These are phyloP conservation scores for Diploptera punctata DNA, from an alignment of 2,888 invertebrate species.

Conservation along the genomic window DNA sequence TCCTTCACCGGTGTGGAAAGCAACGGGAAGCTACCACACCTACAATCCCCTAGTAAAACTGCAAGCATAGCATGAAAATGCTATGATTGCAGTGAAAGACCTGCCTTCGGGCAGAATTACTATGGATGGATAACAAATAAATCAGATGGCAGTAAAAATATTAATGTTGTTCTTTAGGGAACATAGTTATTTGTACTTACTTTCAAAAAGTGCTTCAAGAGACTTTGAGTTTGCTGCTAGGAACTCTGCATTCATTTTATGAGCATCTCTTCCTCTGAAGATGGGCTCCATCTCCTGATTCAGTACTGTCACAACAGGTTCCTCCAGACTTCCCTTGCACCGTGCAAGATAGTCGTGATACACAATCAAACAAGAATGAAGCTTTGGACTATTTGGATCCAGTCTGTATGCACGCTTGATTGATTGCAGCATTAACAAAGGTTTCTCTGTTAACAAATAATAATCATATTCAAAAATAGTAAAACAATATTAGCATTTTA, in stretches of 20 bases:
- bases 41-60: too few species aligned
- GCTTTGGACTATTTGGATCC: conserved; percentile 74
- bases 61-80: too few species aligned
- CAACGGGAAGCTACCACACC: too few species aligned
- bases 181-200: too few species aligned
- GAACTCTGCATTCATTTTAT: conserved; percentile 73
- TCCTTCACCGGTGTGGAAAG: too few species aligned
- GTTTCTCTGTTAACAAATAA: conserved; percentile 79
- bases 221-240: conserved; percentile 65
- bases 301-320: conserved; percentile 60
- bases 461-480: too few species aligned
- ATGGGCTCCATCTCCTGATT: conserved; percentile 52
- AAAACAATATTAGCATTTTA: too few species aligned
- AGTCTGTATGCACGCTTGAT: conserved; percentile 87
- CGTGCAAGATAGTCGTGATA: conserved; percentile 66
- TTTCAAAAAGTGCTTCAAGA: conserved; percentile 82
- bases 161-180: too few species aligned
- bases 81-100: too few species aligned
- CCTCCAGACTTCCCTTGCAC: conserved; percentile 54
- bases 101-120: too few species aligned
- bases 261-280: conserved; percentile 64
- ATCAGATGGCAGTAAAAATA: too few species aligned
- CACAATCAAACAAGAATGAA: conserved; percentile 87
- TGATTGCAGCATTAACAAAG: conserved; percentile 94
- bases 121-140: too few species aligned